Evolutionary conservation across 1,140 invertebrate species (phyloP).

Genomic region (Odontomachus brunneus): DNA sequence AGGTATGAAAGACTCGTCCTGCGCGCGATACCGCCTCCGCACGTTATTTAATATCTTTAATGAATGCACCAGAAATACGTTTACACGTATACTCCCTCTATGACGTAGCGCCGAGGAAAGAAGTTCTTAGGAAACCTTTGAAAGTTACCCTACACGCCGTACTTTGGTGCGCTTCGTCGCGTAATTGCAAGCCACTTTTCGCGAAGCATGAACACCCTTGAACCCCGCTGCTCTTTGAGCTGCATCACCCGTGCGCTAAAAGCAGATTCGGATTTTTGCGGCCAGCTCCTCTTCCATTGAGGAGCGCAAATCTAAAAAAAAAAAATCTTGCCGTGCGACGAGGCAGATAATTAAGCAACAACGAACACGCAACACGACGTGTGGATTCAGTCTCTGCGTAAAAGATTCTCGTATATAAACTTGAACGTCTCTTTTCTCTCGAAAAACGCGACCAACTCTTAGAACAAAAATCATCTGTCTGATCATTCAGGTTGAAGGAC

Average conservation of each 20-base stretch:
- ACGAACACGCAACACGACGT: too few relatives aligned
- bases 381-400: too few relatives aligned
- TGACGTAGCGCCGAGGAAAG: background rate
- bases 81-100: background rate
- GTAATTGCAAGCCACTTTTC: slow-evolving; percentile 64
- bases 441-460: background rate
- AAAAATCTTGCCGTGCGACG: background rate
- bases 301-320: slow-evolving; percentile 2
- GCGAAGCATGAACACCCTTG: slow-evolving; percentile 63
- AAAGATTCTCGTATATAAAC: too few relatives aligned
- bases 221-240: slow-evolving; percentile 63
- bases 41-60: slow-evolving; percentile 30
- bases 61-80: background rate
- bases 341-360: too few relatives aligned
- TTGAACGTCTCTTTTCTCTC: background rate
- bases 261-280: slow-evolving; percentile 29
- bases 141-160: slow-evolving; percentile 39
- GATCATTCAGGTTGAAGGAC: background rate
- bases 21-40: background rate
- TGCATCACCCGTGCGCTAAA: slow-evolving; percentile 36
- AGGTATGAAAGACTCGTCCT: background rate
- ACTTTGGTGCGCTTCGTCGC: slow-evolving; percentile 51
- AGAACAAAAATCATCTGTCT: background rate
- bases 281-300: background rate
- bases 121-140: slow-evolving; percentile 63